These are phyloP conservation scores for Drosophila falleni DNA, from an alignment of 2,888 invertebrate genomes.

Conservation along the genomic window DNA sequence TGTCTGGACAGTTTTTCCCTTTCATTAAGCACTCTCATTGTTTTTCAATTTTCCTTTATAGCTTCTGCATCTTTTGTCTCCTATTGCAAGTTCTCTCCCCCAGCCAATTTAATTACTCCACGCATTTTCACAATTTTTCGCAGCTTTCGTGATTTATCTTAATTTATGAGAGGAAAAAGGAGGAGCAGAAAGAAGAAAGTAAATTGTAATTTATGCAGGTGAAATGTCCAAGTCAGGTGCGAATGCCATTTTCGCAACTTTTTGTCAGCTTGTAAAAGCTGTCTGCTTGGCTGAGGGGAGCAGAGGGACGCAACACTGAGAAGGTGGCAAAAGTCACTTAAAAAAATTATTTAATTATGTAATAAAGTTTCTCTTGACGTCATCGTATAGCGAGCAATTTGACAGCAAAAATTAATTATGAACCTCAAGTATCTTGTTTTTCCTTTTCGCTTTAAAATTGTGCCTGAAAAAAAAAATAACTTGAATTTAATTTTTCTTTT, in stretches of 20 bases:
- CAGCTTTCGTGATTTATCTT: conserved; percentile 65
- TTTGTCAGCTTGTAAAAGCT: conserved; percentile 42
- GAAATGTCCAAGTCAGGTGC: conserved; percentile 39
- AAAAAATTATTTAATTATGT: conserved; percentile 74
- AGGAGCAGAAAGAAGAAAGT: conserved; percentile 12
- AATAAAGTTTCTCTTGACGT: conserved; percentile 65
- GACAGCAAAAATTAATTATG: conserved; percentile 69
- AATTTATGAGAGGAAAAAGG: conserved; percentile 51
- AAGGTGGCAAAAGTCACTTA: conserved; percentile 45
- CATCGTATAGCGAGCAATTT: conserved; percentile 45
- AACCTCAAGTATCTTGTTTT: conserved; percentile 16
- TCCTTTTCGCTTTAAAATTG: neutral
- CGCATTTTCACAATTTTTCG: conserved; percentile 61
- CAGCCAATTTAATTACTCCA: conserved; percentile 63
- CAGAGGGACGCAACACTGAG: conserved; percentile 19
- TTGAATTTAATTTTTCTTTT: neutral
- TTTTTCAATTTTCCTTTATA: conserved; percentile 47
- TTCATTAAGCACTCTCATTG: conserved; percentile 60
- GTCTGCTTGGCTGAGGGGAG: conserved; percentile 4
- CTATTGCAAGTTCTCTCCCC: neutral
- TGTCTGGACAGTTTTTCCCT: conserved; percentile 61
- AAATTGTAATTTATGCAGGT: conserved; percentile 68
- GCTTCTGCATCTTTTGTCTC: conserved; percentile 18
- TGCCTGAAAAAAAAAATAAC: neutral
- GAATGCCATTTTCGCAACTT: conserved; percentile 43